Evolutionary conservation across 1,140 invertebrate species (phyloP), one percentile per base, ranked within the genome.

Genomic region (Drusus annulatus): DNA sequence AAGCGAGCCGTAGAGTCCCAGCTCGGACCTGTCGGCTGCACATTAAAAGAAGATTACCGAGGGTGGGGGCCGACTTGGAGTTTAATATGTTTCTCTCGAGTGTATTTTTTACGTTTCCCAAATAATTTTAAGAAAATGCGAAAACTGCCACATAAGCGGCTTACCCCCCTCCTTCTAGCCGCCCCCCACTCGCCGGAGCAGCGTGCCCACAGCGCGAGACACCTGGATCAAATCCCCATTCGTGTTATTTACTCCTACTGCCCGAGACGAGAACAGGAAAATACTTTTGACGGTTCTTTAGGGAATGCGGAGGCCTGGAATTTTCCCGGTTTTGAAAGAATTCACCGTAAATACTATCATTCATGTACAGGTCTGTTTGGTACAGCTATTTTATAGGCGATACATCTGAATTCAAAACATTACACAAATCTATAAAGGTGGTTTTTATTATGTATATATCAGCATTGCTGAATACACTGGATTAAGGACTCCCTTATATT

Each of bases 41-140:
- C 62, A 28, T 28, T 28, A 28, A 28, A 65, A 65, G 21, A 28
- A 65, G 62, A 65, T 65, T 65, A 65, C 62, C 7, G 23, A n/a
- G 19, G 60, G 60, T 63, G 28, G 60, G 60, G 36, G 15, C 60
- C 15, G 21, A 65, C 62, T 28, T 28, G 62, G 28, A 65, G 62
- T 65, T 65, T 28, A 65, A 65, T 63, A 63, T 65, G 62, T 65
- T 28, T 65, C 62, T 28, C 21, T 45, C 25, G 68, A 13, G 50
- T 71, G 68, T 52, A 52, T 21, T 52, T 71, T 71, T 52, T 71
- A 6, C 21, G 23, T n/a, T 45, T 21, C 4, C 21, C n/a, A 25
- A 71, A 71, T 52, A 71, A 71, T 71, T 71, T 69, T 52, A 10
- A 23, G 17, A 71, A 65, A 71, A 71, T 71, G 17, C 23, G 68